Percentiles rank a stretch among this genome's conserved stretches.
These are phyloP conservation scores for Cotesia typhae DNA, from an alignment of 1,140 invertebrate species.

Conservation along the genomic window DNA sequence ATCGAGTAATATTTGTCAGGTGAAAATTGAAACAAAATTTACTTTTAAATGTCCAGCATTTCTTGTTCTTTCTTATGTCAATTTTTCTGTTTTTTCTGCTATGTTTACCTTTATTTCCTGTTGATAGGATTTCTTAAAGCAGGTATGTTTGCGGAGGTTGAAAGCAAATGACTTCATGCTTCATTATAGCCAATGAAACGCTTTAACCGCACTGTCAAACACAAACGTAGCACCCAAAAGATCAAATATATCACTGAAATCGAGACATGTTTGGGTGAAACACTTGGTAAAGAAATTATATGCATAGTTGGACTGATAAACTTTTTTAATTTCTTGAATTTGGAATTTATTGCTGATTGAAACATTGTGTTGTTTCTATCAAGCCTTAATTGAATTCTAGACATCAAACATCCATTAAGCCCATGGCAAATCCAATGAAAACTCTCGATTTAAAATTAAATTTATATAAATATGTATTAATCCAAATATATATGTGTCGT, in stretches of 20 bases:
- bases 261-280: slow-evolving; percentile 38
- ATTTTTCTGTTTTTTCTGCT: not conserved
- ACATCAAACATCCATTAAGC: too few relatives aligned
- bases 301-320: too few relatives aligned
- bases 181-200: slow-evolving; percentile 47
- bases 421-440: too few relatives aligned
- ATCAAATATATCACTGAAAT: slow-evolving; percentile 21
- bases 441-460: too few relatives aligned
- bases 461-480: too few relatives aligned
- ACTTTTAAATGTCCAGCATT: not conserved
- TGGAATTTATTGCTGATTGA: too few relatives aligned
- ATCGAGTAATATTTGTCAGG: not conserved
- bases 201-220: slow-evolving; percentile 44
- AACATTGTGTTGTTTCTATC: too few relatives aligned
- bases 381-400: too few relatives aligned
- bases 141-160: slow-evolving; percentile 21
- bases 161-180: slow-evolving; percentile 21
- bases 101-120: not conserved
- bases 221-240: slow-evolving; percentile 32
- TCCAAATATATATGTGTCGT: too few relatives aligned
- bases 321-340: too few relatives aligned
- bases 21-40: not conserved
- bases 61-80: not conserved
- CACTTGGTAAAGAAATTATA: slow-evolving; percentile 13
- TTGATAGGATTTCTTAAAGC: slow-evolving; percentile 5